Base-by-base conservation (phyloP, 2,113 vertebrate genomes). In the Mustela lutreola region DNA sequence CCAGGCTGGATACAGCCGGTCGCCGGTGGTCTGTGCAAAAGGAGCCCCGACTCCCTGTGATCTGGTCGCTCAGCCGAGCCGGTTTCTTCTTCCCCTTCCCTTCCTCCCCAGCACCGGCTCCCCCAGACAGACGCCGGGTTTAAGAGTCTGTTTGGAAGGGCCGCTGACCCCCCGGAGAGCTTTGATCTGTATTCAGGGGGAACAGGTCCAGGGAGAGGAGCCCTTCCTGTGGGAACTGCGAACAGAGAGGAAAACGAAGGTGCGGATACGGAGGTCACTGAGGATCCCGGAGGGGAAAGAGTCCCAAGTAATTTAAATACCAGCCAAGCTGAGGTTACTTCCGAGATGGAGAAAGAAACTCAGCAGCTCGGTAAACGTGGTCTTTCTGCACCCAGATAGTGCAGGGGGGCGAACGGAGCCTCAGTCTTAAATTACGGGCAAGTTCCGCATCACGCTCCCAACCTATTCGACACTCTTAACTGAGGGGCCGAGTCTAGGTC, bases 191-290 rank as follows among this genome's bases (percentile, higher is more conserved):
- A 4, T 92, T 76, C 21, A 81, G 53, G 28, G 78, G 9, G n/a
- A 78, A 48, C 36, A 75, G 45, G 33, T 65, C 15, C 18, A 60
- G 19, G n/a, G 58, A 50, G n/a, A 93, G 7, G 48, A 73, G 33
- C 12, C 33, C 87, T 73, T 73, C 88, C 28, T 16, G 15, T 78
- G 78, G 50, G 31, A 53, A 87, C 70, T 96, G 24, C 31, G 39
- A 90, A 39, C 70, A 48, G 48, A 92, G n/a, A 18, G 89, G 50
- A 76, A 93, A 87, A 89, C 45, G 48, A 8, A 85, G 76, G 85
- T 82, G 24, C 56, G 70, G 31, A 71, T 86, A 31, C 0, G 1
- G 19, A 92, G 75, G 33, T 58, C 39, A 89, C 73, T 62, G 58
- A 79, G 48, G 90, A 93, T 78, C 71, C 19, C 70, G 36, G 28